phyloP scores from a whole-genome alignment of 2,797 vertebrate genomes.

The Rhynchonycteris naso region DNA sequence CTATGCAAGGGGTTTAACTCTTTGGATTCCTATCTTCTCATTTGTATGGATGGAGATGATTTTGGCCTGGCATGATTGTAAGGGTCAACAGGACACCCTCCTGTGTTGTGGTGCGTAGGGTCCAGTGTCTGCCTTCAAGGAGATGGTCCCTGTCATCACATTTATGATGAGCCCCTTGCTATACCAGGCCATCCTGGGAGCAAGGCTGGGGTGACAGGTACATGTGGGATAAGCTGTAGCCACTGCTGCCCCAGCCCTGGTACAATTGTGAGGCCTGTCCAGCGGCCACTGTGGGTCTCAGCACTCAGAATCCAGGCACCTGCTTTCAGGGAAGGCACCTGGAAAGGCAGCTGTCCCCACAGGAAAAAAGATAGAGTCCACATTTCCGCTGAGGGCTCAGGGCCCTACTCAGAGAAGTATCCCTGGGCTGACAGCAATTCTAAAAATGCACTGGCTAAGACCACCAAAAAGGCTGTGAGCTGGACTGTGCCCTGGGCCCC shows the following conservation, averaged over 20 bases:
- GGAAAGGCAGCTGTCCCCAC: background rate
- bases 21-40: background rate
- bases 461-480: background rate
- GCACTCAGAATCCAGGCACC: background rate
- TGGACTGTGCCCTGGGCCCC: background rate
- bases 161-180: background rate
- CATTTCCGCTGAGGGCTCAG: background rate
- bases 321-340: background rate
- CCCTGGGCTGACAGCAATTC: background rate
- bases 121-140: background rate
- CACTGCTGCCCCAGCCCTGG: background rate
- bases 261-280: accelerated
- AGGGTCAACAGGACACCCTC: background rate
- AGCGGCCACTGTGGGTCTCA: background rate
- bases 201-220: background rate
- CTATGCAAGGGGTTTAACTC: background rate
- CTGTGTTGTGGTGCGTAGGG: background rate
- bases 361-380: background rate
- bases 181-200: background rate
- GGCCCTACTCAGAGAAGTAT: background rate
- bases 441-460: background rate
- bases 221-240: background rate
- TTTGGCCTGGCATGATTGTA: background rate
- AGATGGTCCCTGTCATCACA: background rate
- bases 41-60: background rate